Conservation (phyloP, 1,140 invertebrate genomes). For the Homarus americanus region DNA sequence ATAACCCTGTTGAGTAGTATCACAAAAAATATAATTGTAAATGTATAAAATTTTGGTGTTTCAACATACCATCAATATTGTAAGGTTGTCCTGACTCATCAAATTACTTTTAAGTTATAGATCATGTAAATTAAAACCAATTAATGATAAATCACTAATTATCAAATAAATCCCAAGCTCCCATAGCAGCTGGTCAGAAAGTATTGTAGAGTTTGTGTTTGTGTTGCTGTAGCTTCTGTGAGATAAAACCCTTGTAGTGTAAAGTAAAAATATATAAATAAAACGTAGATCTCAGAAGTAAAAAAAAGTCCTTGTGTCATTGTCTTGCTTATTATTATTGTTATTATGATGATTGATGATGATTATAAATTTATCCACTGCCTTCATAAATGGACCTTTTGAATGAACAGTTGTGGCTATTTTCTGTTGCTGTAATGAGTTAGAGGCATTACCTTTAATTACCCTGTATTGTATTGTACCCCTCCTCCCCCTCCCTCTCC, state of each 20-base stretch:
- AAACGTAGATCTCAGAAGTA: neutral
- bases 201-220: neutral
- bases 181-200: neutral
- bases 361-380: neutral
- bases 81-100: neutral
- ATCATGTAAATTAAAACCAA: neutral
- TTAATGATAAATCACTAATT: neutral
- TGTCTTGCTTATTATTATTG: constrained; percentile 5
- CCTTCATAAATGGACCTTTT: neutral
- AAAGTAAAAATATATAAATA: constrained; percentile 4
- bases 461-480: neutral
- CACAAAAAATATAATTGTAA: no score
- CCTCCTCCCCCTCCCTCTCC: no score
- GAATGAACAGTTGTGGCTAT: neutral
- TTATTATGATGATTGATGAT: no score
- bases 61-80: neutral
- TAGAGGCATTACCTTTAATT: no score
- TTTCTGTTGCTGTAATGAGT: no score
- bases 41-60: no score
- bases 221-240: neutral
- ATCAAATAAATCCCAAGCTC: neutral
- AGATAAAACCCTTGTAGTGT: neutral
- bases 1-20: no score
- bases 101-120: neutral
- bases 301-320: neutral